Percentiles rank a stretch among this genome's conserved stretches.
phyloP scores from a whole-genome alignment of 2,113 vertebrate species.

The Nicator chloris region DNA sequence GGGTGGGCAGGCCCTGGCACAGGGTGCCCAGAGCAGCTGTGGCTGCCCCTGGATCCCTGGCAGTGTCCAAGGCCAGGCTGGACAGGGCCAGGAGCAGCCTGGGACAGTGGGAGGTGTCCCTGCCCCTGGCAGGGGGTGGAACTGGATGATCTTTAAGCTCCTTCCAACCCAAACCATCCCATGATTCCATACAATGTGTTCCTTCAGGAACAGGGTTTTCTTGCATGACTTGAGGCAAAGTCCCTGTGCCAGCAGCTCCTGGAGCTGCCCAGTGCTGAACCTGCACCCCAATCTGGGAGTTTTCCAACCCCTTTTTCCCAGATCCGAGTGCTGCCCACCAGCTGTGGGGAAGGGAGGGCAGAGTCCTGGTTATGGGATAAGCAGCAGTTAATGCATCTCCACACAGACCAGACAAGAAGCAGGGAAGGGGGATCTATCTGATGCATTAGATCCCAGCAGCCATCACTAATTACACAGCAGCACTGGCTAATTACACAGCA shows the following conservation, averaged over 20 bases:
- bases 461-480: neutral
- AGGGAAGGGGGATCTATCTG: conserved; percentile 39
- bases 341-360: conserved; percentile 31
- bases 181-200: fast-evolving
- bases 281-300: neutral
- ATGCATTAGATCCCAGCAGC: conserved; percentile 70
- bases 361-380: conserved; percentile 55
- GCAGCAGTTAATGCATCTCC: conserved; percentile 77
- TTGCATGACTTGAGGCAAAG: fast-evolving
- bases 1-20: neutral
- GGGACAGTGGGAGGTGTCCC: neutral
- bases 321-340: neutral
- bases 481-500: conserved; percentile 66
- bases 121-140: neutral
- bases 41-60: neutral
- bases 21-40: neutral
- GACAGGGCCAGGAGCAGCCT: fast-evolving
- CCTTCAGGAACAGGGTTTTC: neutral
- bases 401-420: conserved; percentile 68
- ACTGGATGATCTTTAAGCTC: neutral
- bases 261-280: neutral
- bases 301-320: neutral
- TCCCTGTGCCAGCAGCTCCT: fast-evolving
- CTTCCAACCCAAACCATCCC: neutral
- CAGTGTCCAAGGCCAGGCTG: neutral